A percentile compares a stretch with the other conserved stretches of the same genome.
phyloP scores from a whole-genome alignment of 2,888 invertebrate species.

The Chrysomela aeneicollis region DNA sequence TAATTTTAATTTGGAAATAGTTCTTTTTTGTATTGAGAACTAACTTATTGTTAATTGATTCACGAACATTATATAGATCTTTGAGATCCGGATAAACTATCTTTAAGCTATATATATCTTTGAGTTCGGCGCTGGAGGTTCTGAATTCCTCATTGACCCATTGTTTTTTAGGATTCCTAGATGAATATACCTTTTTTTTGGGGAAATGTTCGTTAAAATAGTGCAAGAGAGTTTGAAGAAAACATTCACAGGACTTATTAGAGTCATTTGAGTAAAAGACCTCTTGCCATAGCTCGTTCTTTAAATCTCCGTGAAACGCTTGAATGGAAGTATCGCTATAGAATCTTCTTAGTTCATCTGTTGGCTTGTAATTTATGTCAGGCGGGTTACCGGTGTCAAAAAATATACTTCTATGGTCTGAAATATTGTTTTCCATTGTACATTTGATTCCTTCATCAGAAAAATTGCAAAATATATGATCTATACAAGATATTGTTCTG shows the following conservation, averaged over 20 bases:
- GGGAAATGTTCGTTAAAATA: slow-evolving; percentile 5
- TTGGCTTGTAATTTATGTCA: not conserved
- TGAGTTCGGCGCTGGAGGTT: not conserved
- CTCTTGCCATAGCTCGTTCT: not conserved
- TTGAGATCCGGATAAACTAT: not conserved
- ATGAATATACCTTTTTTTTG: not conserved
- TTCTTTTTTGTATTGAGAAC: not conserved
- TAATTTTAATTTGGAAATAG: slow-evolving; percentile 4
- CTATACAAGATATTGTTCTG: not conserved
- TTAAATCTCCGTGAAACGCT: not conserved
- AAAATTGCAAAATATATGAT: not conserved
- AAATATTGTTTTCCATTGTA: not conserved
- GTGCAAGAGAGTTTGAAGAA: not conserved
- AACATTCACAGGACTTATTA: not conserved
- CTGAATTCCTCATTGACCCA: not conserved
- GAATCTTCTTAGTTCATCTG: not conserved
- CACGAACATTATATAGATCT: not conserved
- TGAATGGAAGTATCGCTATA: not conserved
- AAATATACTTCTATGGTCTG: not conserved
- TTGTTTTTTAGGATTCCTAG: not conserved
- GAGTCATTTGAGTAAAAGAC: not conserved
- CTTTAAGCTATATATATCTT: not conserved
- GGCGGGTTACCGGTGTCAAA: not conserved
- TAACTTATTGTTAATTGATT: not conserved
- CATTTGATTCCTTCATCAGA: not conserved